Conservation (phyloP, 2,888 invertebrate species). For the Gryllus longicercus region DNA sequence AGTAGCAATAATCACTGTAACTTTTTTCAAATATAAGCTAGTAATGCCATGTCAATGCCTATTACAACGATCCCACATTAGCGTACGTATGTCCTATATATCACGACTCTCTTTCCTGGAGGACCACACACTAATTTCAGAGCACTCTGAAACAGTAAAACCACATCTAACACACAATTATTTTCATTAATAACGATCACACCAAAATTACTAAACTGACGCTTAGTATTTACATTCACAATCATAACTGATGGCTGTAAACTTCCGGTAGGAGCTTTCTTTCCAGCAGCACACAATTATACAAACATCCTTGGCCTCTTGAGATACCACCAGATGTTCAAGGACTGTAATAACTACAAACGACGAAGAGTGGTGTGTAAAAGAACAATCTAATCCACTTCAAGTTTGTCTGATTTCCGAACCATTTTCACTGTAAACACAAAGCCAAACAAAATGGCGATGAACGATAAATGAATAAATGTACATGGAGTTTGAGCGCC, state of each 20-base stretch:
- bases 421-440: conserved; percentile 37
- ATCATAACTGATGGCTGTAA: conserved; percentile 33
- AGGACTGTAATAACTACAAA: background rate
- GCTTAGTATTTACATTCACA: conserved; percentile 32
- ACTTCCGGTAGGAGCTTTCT: conserved; percentile 35
- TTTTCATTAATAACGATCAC: background rate
- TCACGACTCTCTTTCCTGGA: background rate
- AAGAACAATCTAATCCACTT: background rate
- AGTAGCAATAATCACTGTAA: too few relatives aligned
- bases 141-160: background rate
- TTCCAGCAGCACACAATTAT: conserved; percentile 20
- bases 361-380: background rate
- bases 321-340: background rate
- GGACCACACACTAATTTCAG: background rate
- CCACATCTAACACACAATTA: background rate
- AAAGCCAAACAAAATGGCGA: conserved; percentile 41
- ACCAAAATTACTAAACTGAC: background rate
- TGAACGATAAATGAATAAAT: conserved; percentile 31
- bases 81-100: background rate
- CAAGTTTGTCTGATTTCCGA: conserved; percentile 34
- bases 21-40: background rate
- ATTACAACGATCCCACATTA: conserved; percentile 5
- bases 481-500: background rate
- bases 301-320: background rate
- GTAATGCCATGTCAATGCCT: background rate